These are phyloP conservation scores for Pseudomyrmex flavicornis DNA, from an alignment of 1,140 invertebrate species.

Conservation along the genomic window DNA sequence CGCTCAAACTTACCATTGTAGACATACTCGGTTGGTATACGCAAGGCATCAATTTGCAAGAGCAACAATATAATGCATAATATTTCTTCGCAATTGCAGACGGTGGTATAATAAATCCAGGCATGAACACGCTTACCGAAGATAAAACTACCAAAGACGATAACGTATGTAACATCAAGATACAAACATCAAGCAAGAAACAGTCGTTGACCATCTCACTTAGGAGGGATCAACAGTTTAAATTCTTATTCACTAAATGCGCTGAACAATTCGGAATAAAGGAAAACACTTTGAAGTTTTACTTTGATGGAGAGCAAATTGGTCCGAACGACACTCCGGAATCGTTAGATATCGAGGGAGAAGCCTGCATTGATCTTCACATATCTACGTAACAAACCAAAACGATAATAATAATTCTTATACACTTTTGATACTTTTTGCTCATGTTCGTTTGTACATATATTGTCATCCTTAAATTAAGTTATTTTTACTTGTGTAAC, in stretches of 20 bases:
- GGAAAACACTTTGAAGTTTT: slow-evolving; percentile 78
- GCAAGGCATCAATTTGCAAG: neutral
- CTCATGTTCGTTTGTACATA: neutral
- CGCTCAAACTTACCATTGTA: slow-evolving; percentile 78
- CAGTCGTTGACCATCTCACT: slow-evolving; percentile 70
- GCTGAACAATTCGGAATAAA: slow-evolving; percentile 71
- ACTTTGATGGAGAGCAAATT: slow-evolving; percentile 82
- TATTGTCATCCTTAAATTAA: too few relatives aligned
- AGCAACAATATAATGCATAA: neutral
- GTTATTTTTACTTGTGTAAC: too few relatives aligned
- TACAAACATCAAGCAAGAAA: slow-evolving; percentile 77
- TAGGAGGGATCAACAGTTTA: slow-evolving; percentile 73
- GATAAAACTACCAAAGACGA: slow-evolving; percentile 41
- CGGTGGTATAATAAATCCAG: slow-evolving; percentile 76
- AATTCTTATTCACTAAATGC: slow-evolving; percentile 70
- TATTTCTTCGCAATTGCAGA: slow-evolving; percentile 69
- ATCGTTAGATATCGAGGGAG: slow-evolving; percentile 80
- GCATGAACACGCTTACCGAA: slow-evolving; percentile 1
- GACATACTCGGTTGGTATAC: slow-evolving; percentile 80
- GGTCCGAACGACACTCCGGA: slow-evolving; percentile 77
- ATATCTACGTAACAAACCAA: slow-evolving; percentile 28
- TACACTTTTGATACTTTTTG: neutral
- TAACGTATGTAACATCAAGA: slow-evolving; percentile 77
- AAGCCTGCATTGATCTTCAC: slow-evolving; percentile 81
- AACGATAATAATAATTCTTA: neutral